Evolutionary conservation across 2,113 vertebrate species (phyloP).

Genomic region (Manacus vitellinus): DNA sequence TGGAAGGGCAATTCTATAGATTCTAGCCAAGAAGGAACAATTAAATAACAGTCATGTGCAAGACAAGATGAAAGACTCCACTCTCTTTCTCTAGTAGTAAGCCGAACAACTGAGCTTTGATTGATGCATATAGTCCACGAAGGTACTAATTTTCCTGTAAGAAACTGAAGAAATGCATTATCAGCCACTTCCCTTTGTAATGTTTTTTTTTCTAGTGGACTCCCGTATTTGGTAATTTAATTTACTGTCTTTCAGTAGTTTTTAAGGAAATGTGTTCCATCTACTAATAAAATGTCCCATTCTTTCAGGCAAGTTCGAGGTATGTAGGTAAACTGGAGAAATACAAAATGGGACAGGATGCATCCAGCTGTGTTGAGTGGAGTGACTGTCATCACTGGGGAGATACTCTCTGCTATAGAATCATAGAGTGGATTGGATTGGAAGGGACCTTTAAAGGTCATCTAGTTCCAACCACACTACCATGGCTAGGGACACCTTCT

Average conservation of each 20-base stretch:
- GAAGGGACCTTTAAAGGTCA: neutral
- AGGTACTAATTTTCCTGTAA: neutral
- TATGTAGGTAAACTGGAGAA: neutral
- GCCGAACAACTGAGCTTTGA: neutral
- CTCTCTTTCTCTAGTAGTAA: neutral
- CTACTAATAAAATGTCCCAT: neutral
- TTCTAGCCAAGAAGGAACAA: neutral
- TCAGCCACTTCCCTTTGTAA: neutral
- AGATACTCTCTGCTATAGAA: neutral
- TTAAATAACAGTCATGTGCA: neutral
- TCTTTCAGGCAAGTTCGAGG: neutral
- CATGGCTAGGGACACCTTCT: neutral
- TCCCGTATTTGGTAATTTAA: neutral
- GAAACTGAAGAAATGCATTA: neutral
- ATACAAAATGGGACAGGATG: neutral
- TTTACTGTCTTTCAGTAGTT: neutral
- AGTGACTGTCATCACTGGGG: neutral
- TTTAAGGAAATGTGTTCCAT: neutral
- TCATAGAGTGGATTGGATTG: neutral
- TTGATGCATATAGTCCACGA: neutral
- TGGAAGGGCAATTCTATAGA: neutral
- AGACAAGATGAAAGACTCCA: neutral
- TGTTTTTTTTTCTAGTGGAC: neutral
- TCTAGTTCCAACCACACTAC: neutral
- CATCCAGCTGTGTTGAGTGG: neutral